phyloP scores from a whole-genome alignment of 1,140 invertebrate species.

The Drosophila triauraria region DNA sequence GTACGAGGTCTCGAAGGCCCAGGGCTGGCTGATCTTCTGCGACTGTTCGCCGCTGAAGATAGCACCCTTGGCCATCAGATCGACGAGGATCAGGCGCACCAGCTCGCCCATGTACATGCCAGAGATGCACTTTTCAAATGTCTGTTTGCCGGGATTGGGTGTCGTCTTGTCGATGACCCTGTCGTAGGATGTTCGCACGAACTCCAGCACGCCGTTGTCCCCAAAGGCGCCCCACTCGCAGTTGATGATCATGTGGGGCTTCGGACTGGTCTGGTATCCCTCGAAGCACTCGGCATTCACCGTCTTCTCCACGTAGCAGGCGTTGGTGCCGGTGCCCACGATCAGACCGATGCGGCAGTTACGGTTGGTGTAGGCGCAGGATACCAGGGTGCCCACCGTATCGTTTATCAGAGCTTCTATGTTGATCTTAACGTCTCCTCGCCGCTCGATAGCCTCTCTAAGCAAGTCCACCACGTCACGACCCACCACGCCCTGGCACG shows the following conservation, averaged over 20 bases:
- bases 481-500: constrained; percentile 85
- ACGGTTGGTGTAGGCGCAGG: constrained; percentile 48
- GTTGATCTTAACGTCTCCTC: constrained; percentile 87
- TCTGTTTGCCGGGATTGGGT: constrained; percentile 91
- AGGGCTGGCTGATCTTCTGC: constrained; percentile 7
- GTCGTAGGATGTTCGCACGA: constrained; percentile 94
- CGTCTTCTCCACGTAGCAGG: constrained; percentile 96
- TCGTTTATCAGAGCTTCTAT: constrained; percentile 98
- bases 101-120: constrained; percentile 97
- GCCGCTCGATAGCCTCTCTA: constrained; percentile 90
- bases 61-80: constrained; percentile 71
- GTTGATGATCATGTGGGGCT: constrained; percentile 93
- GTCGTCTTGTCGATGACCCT: constrained; percentile 92
- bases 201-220: constrained; percentile 89
- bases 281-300: constrained; percentile 86
- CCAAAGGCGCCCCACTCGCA: constrained; percentile 99
- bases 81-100: constrained; percentile 86
- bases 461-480: constrained; percentile 95
- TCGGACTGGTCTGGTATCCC: constrained; percentile 86
- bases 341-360: constrained; percentile 86
- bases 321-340: constrained; percentile 96
- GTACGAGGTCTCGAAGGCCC: constrained; percentile 93
- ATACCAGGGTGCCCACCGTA: constrained; percentile 96
- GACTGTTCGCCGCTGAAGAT: constrained; percentile 40
- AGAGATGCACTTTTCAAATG: constrained; percentile 96